Evolutionary conservation across 1,140 invertebrate genomes (phyloP).

Genomic region (Drosophila tsacasi): DNA sequence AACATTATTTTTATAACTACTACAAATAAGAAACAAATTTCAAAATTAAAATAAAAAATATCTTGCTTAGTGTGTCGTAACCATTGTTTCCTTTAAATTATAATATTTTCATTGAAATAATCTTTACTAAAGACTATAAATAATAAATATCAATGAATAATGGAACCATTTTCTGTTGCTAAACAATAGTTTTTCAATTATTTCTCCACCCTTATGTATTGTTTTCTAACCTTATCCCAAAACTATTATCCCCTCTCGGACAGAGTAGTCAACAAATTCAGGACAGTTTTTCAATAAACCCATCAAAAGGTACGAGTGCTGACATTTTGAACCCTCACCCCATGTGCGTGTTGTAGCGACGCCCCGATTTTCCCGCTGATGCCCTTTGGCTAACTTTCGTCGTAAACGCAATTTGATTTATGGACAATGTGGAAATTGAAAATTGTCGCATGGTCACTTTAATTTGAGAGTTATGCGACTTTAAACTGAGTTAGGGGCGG

Average conservation of each 20-base stretch:
- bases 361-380: slow-evolving; percentile 18
- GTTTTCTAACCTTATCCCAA: neutral
- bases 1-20: too few relatives aligned
- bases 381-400: slow-evolving; percentile 55
- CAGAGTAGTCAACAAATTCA: slow-evolving; percentile 33
- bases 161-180: neutral
- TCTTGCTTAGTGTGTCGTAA: too few relatives aligned
- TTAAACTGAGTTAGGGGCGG: slow-evolving; percentile 63
- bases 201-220: neutral
- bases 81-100: neutral
- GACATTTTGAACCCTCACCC: slow-evolving; percentile 60
- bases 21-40: too few relatives aligned
- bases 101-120: neutral
- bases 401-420: slow-evolving; percentile 81
- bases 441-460: slow-evolving; percentile 82
- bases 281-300: slow-evolving; percentile 78
- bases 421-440: slow-evolving; percentile 77
- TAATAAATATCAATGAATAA: neutral
- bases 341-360: slow-evolving; percentile 29
- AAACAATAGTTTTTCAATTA: neutral
- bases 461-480: slow-evolving; percentile 82
- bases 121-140: neutral
- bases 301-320: slow-evolving; percentile 65
- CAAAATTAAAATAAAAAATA: too few relatives aligned
- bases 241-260: slow-evolving; percentile 11